Evolutionary conservation across 64 coral and sea anemone species (phyloP).

Genomic region (Astreopora myriophthalma): DNA sequence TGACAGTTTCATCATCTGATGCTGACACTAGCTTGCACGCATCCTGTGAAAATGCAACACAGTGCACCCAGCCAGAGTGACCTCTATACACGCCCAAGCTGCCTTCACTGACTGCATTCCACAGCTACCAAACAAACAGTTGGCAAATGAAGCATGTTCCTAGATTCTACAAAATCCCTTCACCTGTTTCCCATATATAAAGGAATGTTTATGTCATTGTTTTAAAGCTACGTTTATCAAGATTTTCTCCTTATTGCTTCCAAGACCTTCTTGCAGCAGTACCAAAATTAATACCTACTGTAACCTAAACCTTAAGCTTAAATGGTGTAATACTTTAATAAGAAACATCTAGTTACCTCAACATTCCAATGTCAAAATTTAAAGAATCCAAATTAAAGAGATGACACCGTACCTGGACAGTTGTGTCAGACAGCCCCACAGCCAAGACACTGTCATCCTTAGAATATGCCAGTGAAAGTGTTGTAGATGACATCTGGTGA

Average conservation of each 20-base stretch:
- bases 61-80: conserved; percentile 92
- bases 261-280: no score
- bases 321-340: no score
- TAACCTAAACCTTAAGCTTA: no score
- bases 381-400: not conserved
- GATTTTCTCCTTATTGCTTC: no score
- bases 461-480: conserved; percentile 84
- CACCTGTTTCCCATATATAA: no score
- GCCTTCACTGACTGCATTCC: conserved; percentile 69
- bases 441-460: conserved; percentile 68
- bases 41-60: conserved; percentile 81
- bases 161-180: not conserved
- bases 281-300: no score
- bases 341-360: no score
- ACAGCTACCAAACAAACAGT: conserved; percentile 49
- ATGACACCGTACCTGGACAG: conserved; percentile 84
- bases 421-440: conserved; percentile 84
- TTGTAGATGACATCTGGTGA: conserved; percentile 62
- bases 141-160: not conserved
- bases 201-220: no score
- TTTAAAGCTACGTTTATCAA: no score
- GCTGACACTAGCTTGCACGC: conserved; percentile 73
- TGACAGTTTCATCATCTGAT: conserved; percentile 98
- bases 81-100: conserved; percentile 75
- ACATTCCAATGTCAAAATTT: not conserved